Evolutionary conservation across 2,888 invertebrate species (phyloP).

Genomic region (Cephalotes varians): DNA sequence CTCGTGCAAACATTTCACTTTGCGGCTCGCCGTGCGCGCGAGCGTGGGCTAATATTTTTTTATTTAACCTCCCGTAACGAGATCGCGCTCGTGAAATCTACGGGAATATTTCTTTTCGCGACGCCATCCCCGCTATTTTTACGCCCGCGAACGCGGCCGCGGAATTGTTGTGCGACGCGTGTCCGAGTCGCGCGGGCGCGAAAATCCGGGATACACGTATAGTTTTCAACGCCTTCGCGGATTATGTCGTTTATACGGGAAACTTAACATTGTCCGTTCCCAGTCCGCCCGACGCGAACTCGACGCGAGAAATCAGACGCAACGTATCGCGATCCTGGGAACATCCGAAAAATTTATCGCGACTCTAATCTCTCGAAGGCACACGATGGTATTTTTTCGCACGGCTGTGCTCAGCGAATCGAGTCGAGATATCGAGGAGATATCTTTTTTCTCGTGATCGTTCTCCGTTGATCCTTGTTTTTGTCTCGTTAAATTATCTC

Average conservation of each 20-base stretch:
- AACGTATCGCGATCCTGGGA: neutral
- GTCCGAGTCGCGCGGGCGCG: conserved; percentile 46
- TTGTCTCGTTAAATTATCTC: conserved; percentile 13
- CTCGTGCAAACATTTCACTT: conserved; percentile 61
- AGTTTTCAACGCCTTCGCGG: conserved; percentile 13
- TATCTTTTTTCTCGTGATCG: neutral
- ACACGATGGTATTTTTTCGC: neutral
- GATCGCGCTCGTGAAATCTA: conserved; percentile 51
- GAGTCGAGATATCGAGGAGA: neutral
- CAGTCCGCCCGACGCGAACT: neutral
- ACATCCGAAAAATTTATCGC: neutral
- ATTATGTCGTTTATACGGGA: conserved; percentile 16
- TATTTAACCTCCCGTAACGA: conserved; percentile 51
- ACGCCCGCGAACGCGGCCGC: conserved; percentile 9
- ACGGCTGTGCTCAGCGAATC: neutral
- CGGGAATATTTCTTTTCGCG: conserved; percentile 54
- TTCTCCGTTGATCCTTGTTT: conserved; percentile 4
- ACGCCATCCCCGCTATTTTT: conserved; percentile 50
- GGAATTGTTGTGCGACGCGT: conserved; percentile 51
- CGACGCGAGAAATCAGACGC: neutral
- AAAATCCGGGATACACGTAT: conserved; percentile 15
- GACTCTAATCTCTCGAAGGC: neutral
- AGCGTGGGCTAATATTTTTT: conserved; percentile 52
- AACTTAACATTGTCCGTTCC: conserved; percentile 20
- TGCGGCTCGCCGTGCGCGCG: conserved; percentile 35